Conservation (phyloP, 2,888 invertebrate species). For the Ligdia adustata region DNA sequence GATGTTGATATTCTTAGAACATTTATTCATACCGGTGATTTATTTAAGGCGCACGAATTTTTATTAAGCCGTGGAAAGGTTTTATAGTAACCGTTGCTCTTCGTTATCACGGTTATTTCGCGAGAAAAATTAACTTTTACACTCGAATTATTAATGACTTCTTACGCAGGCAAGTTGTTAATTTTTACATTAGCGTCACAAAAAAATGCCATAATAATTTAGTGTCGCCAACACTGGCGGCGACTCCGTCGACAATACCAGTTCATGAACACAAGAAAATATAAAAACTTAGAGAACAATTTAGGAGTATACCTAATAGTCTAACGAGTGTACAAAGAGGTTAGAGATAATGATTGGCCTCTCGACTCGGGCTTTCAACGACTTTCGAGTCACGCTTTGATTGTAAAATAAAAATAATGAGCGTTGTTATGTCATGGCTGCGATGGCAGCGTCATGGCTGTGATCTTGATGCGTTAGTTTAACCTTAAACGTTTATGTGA, state of each 20-base stretch:
- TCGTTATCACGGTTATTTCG: neutral
- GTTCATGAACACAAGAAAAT: neutral
- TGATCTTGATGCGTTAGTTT: slow-evolving; percentile 1
- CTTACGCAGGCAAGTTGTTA: neutral
- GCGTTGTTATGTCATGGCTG: slow-evolving; percentile 28
- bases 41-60: slow-evolving; percentile 11
- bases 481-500: neutral
- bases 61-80: neutral
- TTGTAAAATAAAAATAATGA: slow-evolving; percentile 28
- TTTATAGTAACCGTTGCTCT: slow-evolving; percentile 1
- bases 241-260: neutral
- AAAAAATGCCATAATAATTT: neutral
- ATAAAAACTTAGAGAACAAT: neutral
- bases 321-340: slow-evolving; percentile 20
- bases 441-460: slow-evolving; percentile 8
- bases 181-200: neutral
- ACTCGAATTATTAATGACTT: neutral
- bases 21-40: slow-evolving; percentile 21
- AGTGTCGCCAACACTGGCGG: neutral
- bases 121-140: neutral
- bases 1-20: slow-evolving; percentile 26
- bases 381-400: slow-evolving; percentile 32
- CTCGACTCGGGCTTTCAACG: slow-evolving; percentile 23
- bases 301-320: slow-evolving; percentile 10
- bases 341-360: slow-evolving; percentile 28